These are phyloP conservation scores for Tetragnatha montana DNA, from an alignment of 2,888 invertebrate species.

Conservation along the genomic window DNA sequence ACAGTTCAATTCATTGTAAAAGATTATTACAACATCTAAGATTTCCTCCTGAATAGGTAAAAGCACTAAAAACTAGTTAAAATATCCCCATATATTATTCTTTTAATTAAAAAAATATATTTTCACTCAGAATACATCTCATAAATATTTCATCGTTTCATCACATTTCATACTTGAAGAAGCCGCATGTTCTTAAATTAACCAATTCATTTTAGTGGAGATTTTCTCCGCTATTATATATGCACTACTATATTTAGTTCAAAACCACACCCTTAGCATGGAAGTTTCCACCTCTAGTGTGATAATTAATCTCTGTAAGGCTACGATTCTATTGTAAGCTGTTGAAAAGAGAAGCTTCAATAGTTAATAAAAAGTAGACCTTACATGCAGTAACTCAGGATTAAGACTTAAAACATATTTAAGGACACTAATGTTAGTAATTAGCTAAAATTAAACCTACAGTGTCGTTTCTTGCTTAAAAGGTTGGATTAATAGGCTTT, in stretches of 20 bases:
- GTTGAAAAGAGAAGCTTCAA: not conserved
- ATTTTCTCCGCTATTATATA: not conserved
- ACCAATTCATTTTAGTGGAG: not conserved
- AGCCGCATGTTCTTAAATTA: not conserved
- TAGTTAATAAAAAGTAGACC: not conserved
- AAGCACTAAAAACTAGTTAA: too few species aligned
- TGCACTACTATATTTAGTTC: not conserved
- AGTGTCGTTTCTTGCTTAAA: too few species aligned
- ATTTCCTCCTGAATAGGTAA: too few species aligned
- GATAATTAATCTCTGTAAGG: not conserved
- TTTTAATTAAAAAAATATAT: not conserved
- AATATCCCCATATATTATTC: too few species aligned
- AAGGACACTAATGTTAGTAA: not conserved
- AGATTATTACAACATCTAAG: too few species aligned
- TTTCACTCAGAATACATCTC: not conserved
- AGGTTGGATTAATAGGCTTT: too few species aligned
- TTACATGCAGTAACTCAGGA: not conserved
- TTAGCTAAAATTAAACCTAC: too few species aligned
- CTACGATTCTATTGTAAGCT: not conserved
- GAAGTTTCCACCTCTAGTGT: not conserved
- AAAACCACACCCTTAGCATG: not conserved
- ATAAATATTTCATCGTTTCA: not conserved
- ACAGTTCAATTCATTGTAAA: too few species aligned
- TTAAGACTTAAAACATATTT: not conserved
- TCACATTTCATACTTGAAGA: not conserved